Evolutionary conservation across 2,797 vertebrate genomes (phyloP).

Genomic region (Notolabrus celidotus): DNA sequence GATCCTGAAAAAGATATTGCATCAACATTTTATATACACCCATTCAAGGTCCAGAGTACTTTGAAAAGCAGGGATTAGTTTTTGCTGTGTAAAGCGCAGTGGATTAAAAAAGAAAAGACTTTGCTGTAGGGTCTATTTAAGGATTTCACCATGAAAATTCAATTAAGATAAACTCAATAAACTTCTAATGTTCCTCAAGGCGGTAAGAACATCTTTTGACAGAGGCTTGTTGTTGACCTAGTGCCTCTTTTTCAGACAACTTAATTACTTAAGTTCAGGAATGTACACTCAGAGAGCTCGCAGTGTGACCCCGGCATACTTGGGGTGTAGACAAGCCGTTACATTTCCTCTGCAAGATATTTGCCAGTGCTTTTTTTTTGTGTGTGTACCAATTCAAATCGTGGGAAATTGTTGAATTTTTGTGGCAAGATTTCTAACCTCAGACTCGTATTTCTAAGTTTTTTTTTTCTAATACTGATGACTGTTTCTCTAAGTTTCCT

Average conservation of each 20-base stretch:
- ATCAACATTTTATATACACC: conserved; percentile 5
- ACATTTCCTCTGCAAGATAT: background rate
- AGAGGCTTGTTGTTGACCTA: conserved; percentile 15
- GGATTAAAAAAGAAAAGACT: conserved; percentile 2
- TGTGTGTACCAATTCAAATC: background rate
- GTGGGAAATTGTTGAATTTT: background rate
- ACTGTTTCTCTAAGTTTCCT: conserved; percentile 3
- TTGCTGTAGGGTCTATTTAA: conserved; percentile 24
- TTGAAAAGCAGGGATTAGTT: conserved; percentile 26
- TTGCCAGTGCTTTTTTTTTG: background rate
- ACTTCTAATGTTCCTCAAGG: conserved; percentile 18
- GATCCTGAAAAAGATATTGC: no score
- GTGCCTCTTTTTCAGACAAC: background rate
- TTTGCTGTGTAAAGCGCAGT: conserved; percentile 24
- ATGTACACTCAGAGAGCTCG: background rate
- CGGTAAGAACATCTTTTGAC: conserved; percentile 12
- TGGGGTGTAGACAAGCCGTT: background rate
- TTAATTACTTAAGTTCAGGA: background rate
- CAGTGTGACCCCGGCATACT: background rate
- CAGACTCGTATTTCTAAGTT: background rate
- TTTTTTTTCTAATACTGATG: conserved; percentile 18
- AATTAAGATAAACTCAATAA: conserved; percentile 55
- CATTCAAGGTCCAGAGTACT: conserved; percentile 3
- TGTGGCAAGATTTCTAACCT: conserved; percentile 3
- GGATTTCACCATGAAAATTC: conserved; percentile 26